Evolutionary conservation across 1,140 invertebrate genomes (phyloP).

Genomic region (Drosophila equinoxialis): DNA sequence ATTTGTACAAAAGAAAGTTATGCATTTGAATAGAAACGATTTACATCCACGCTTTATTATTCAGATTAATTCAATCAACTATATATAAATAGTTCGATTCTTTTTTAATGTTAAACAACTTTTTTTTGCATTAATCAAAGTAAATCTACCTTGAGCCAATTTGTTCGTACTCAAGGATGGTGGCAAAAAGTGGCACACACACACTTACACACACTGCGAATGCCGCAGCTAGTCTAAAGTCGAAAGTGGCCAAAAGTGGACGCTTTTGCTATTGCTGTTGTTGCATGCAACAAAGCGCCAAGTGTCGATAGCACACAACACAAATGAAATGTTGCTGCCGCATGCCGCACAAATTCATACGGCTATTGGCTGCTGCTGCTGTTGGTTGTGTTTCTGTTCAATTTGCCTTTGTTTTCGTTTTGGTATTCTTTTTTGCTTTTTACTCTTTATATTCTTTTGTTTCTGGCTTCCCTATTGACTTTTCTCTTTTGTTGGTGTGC

Average conservation of each 20-base stretch:
- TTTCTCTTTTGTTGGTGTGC: conserved; percentile 45
- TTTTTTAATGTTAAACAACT: too few species aligned
- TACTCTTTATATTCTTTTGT: conserved; percentile 69
- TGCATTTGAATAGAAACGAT: too few species aligned
- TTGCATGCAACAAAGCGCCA: conserved; percentile 69
- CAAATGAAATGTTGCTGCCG: conserved; percentile 55
- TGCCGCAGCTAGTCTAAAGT: conserved; percentile 25
- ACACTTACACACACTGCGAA: conserved; percentile 40
- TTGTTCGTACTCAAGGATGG: not conserved
- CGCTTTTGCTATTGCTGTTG: conserved; percentile 15
- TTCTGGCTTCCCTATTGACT: conserved; percentile 55
- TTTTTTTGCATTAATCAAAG: not conserved
- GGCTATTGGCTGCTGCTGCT: not conserved
- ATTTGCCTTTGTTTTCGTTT: conserved; percentile 68
- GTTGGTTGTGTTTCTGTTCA: conserved; percentile 53
- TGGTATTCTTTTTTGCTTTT: conserved; percentile 63
- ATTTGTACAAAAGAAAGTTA: too few species aligned
- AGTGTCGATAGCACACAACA: conserved; percentile 65
- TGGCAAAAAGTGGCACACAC: conserved; percentile 60
- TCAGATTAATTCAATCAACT: too few species aligned
- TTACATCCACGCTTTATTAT: too few species aligned
- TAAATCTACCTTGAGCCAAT: conserved; percentile 5
- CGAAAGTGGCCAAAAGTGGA: conserved; percentile 60
- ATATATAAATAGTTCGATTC: too few species aligned
- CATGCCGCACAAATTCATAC: not conserved